Evolutionary conservation across 2,888 invertebrate species (phyloP).

Genomic region (Lobophora halterata): DNA sequence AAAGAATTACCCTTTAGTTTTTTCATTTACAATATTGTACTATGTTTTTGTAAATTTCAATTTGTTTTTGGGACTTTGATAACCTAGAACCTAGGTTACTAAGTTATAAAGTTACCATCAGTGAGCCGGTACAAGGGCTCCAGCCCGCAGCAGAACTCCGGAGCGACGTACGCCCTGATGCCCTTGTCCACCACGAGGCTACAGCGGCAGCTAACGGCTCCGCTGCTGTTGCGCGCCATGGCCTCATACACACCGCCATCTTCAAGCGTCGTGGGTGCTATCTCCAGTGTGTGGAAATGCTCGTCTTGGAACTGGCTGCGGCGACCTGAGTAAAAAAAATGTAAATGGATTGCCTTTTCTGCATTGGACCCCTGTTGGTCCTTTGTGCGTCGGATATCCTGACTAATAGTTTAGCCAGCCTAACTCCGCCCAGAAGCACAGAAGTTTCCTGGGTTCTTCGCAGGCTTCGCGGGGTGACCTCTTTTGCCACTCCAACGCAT

Average conservation of each 20-base stretch:
- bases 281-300: conserved; percentile 92
- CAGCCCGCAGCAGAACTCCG: conserved; percentile 86
- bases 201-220: conserved; percentile 90
- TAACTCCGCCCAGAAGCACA: no score
- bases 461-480: no score
- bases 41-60: no score
- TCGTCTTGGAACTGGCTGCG: conserved; percentile 85
- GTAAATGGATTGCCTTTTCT: not conserved
- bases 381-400: no score
- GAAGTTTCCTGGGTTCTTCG: no score
- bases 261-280: conserved; percentile 87
- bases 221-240: conserved; percentile 88
- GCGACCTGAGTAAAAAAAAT: conserved; percentile 61
- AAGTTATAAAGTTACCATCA: conserved; percentile 74
- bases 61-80: no score
- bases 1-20: no score
- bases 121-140: conserved; percentile 83
- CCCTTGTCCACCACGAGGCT: conserved; percentile 90
- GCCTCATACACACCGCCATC: conserved; percentile 91
- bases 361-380: no score
- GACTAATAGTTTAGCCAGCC: no score
- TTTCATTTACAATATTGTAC: no score
- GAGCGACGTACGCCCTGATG: conserved; percentile 89
- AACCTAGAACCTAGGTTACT: no score
- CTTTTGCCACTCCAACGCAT: no score